Percentiles rank a stretch among this genome's conserved stretches.
These are phyloP conservation scores for Drosophila dunni DNA, from an alignment of 1,140 invertebrate species.

Conservation along the genomic window DNA sequence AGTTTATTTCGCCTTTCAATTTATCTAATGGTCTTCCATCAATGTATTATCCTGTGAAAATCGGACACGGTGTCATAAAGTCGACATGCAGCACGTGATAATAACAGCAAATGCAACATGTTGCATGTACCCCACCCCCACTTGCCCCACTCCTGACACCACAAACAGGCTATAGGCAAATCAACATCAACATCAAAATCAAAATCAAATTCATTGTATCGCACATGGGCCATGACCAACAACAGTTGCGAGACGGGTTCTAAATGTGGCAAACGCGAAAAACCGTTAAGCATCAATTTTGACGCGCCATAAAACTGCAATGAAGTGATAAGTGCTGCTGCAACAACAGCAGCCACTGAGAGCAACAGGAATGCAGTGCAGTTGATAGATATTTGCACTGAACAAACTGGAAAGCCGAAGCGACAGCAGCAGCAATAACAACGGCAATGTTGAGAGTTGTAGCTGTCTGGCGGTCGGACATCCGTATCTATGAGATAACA, in stretches of 20 bases:
- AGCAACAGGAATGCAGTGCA: slow-evolving; percentile 73
- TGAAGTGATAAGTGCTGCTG: slow-evolving; percentile 81
- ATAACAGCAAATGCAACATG: slow-evolving; percentile 63
- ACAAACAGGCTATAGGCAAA: slow-evolving; percentile 34
- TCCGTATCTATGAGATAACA: slow-evolving; percentile 79
- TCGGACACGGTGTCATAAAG: slow-evolving; percentile 11
- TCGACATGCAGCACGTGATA: slow-evolving; percentile 5
- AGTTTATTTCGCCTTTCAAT: background rate
- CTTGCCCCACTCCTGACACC: background rate
- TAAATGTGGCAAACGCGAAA: slow-evolving; percentile 78
- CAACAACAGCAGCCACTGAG: slow-evolving; percentile 15
- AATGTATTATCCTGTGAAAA: slow-evolving; percentile 4
- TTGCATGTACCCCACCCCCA: slow-evolving; percentile 19
- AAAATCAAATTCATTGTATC: slow-evolving; percentile 76
- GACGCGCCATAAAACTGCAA: slow-evolving; percentile 83
- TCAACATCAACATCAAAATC: slow-evolving; percentile 57
- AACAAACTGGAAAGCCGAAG: slow-evolving; percentile 17
- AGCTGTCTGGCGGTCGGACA: slow-evolving; percentile 55
- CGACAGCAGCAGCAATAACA: slow-evolving; percentile 32
- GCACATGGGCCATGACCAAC: slow-evolving; percentile 52
- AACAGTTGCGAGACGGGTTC: slow-evolving; percentile 45
- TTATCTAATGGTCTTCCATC: slow-evolving; percentile 12
- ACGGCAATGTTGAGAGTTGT: slow-evolving; percentile 51
- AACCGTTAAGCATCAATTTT: slow-evolving; percentile 83
- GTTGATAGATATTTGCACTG: slow-evolving; percentile 70